Percentiles rank a stretch among this genome's conserved stretches.
phyloP scores from a whole-genome alignment of 2,888 invertebrate species.

The Heliconius aoede region DNA sequence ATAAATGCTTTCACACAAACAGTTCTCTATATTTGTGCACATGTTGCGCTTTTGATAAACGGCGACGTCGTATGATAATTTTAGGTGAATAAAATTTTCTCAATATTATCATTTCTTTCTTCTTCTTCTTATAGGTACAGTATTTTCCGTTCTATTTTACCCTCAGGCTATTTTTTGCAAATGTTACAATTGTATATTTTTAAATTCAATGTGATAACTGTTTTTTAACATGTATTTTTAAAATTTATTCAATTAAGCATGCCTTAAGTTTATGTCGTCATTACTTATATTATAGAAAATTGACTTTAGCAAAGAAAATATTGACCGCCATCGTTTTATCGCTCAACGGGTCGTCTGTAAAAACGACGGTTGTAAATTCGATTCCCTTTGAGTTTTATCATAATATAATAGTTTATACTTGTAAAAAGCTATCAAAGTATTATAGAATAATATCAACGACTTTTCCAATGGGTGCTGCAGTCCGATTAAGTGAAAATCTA shows the following conservation, averaged over 20 bases:
- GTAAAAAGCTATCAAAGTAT: background rate
- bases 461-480: slow-evolving; percentile 8
- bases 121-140: background rate
- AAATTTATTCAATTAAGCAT: too few species aligned
- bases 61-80: slow-evolving; percentile 2
- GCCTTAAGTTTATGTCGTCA: too few species aligned
- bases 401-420: background rate
- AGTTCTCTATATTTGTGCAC: background rate
- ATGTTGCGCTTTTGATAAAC: slow-evolving; percentile 14
- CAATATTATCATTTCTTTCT: background rate
- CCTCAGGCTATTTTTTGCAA: background rate
- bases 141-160: background rate
- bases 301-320: too few species aligned
- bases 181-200: too few species aligned
- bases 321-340: too few species aligned
- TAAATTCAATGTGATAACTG: too few species aligned
- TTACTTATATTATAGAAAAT: too few species aligned
- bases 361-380: too few species aligned
- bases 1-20: slow-evolving; percentile 12
- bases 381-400: background rate
- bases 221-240: too few species aligned
- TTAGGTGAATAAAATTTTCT: background rate
- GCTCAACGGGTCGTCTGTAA: too few species aligned
- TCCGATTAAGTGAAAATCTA: slow-evolving; percentile 20
- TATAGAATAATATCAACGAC: slow-evolving; percentile 1